Evolutionary conservation across 2,888 invertebrate species (phyloP).

Genomic region (Drosophila lacicola): DNA sequence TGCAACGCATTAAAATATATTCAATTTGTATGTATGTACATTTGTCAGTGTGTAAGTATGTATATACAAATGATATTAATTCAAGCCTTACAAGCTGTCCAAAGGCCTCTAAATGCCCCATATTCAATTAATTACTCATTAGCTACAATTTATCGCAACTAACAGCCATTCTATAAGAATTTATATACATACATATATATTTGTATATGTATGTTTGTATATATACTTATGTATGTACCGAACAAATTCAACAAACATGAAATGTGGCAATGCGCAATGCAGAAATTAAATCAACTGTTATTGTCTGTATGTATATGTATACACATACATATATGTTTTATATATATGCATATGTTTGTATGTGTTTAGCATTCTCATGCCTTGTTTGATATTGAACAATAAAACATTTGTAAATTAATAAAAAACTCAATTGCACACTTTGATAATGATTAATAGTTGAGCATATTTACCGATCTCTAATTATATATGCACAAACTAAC

Average conservation of each 20-base stretch:
- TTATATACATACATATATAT: too few relatives aligned
- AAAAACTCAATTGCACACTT: not conserved
- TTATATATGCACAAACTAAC: not conserved
- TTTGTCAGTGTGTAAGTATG: too few relatives aligned
- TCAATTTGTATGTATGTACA: too few relatives aligned
- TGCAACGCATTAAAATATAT: too few relatives aligned
- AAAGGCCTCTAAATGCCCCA: not conserved
- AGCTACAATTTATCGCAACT: not conserved
- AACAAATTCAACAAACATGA: not conserved
- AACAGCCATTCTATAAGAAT: too few relatives aligned
- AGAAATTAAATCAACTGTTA: conserved; percentile 16
- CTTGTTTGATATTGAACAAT: not conserved
- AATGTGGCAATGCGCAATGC: conserved; percentile 24
- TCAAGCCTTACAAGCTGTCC: too few relatives aligned
- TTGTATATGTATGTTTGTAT: not conserved
- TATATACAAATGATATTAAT: too few relatives aligned
- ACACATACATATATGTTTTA: not conserved
- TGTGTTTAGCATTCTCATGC: not conserved
- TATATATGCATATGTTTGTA: not conserved
- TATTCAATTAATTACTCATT: not conserved
- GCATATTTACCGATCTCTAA: conserved; percentile 24
- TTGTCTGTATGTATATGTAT: not conserved
- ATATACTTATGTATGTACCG: too few relatives aligned
- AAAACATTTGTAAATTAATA: conserved; percentile 11
- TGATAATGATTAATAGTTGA: not conserved